Base-by-base conservation (phyloP, 1,140 invertebrate genomes). In the Temnothorax curvispinosus region DNA sequence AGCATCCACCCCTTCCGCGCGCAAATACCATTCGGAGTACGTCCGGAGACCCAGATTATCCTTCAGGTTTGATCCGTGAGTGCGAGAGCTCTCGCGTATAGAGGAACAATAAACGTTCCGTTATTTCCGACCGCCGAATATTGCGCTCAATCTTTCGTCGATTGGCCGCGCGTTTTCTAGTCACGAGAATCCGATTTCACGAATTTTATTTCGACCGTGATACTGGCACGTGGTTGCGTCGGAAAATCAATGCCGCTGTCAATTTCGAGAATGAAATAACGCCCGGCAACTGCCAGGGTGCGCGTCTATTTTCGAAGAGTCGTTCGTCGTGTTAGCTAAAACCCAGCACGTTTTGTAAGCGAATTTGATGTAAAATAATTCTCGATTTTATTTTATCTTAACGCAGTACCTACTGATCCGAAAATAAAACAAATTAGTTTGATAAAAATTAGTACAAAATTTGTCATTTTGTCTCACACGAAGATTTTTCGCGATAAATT, bases 261-360 rank as follows among this genome's bases (percentile, higher is more conserved):
- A 50, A 78, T 78, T 64, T 38, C 75, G 41, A 18, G 41, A 47
- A 64, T 78, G 58, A 78, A 78, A 78, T 78, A 86, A 78, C 41
- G 50, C 50, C 58, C n/a, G 69, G 9, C 56, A 65, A 27, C 11
- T n/a, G 65, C 50, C 54, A 47, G 13, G 13, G 27, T 44, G 75
- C n/a, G 69, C 32, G 56, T 87, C 85, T 88, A 88, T 87, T 87
- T 88, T 58, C 47, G 71, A 56, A 50, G 76, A 44, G 69, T 67
- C 76, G 69, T 60, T 18, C 74, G 69, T 58, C 85, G n/a, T 13
- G 35, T 32, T 32, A 67, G 44, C 44, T 13, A 32, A 71, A 54
- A 87, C 54, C 54, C 9, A 54, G 11, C 21, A 11, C 27, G 56
- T 87, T 72, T 58, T 58, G 67, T 18, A 74, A 86, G 18, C 60